Conservation (phyloP, 2,888 invertebrate genomes). For the Argyra leucocephala region DNA sequence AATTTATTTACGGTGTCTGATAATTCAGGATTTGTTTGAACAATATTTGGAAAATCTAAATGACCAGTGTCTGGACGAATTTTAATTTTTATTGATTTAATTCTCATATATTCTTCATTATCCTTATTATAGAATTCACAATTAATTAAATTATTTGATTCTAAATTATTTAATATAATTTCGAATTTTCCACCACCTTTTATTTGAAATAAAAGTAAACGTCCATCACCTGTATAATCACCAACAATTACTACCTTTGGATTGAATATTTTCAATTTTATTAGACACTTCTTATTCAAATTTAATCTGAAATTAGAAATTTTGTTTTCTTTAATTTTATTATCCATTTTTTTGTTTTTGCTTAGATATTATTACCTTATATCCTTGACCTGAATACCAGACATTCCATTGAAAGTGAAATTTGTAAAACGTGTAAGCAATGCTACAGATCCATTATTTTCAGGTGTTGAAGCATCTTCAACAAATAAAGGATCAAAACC, state of each 20-base stretch:
- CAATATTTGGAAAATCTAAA: slow-evolving; percentile 4
- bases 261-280: not conserved
- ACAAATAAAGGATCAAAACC: slow-evolving; percentile 1
- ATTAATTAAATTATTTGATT: not conserved
- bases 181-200: not conserved
- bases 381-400: not conserved
- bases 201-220: not conserved
- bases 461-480: not conserved
- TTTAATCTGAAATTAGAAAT: not conserved
- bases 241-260: not conserved
- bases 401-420: not conserved
- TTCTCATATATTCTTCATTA: not conserved
- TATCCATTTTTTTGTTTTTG: not conserved
- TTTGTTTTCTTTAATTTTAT: not conserved
- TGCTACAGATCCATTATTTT: not conserved
- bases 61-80: not conserved
- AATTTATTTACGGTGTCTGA: slow-evolving; percentile 7
- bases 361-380: not conserved
- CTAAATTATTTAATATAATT: not conserved
- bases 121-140: slow-evolving; percentile 10
- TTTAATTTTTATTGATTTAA: not conserved
- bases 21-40: not conserved
- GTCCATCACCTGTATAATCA: not conserved
- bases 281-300: not conserved
- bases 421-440: not conserved